Conservation (phyloP, 2,797 vertebrate species). For the Eospalax fontanierii region DNA sequence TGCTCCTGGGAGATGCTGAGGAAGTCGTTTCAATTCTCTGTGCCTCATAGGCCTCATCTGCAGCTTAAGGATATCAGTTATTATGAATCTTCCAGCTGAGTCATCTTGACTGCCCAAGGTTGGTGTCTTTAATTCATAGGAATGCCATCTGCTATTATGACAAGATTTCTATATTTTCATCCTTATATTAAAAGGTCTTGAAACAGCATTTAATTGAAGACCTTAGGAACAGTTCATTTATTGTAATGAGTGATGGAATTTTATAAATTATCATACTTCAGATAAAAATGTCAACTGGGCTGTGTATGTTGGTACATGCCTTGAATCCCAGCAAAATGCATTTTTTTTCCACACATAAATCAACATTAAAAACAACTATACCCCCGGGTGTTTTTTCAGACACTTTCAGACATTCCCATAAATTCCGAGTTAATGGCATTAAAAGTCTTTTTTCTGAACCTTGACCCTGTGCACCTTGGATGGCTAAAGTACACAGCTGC, state of each 20-base stretch:
- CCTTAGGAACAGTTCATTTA: neutral
- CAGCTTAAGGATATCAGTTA: neutral
- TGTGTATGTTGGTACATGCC: no score
- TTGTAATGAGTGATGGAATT: neutral
- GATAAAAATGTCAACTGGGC: neutral
- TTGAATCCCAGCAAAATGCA: neutral
- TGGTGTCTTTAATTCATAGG: neutral
- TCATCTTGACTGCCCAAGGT: neutral
- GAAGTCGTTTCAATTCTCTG: neutral
- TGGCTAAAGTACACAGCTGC: conserved; percentile 2
- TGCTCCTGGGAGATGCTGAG: neutral
- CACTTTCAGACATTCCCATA: neutral
- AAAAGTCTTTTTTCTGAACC: neutral
- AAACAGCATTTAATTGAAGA: neutral
- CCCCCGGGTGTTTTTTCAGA: neutral
- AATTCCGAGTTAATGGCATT: neutral
- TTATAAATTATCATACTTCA: conserved; percentile 21
- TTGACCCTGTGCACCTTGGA: neutral
- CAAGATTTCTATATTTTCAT: neutral
- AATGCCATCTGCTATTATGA: neutral
- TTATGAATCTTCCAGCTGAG: neutral
- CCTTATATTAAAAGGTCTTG: neutral
- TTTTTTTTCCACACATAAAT: neutral
- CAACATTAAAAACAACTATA: neutral
- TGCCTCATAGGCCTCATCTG: neutral